Conservation (phyloP, 2,113 vertebrate species). For the Callipepla californica region DNA sequence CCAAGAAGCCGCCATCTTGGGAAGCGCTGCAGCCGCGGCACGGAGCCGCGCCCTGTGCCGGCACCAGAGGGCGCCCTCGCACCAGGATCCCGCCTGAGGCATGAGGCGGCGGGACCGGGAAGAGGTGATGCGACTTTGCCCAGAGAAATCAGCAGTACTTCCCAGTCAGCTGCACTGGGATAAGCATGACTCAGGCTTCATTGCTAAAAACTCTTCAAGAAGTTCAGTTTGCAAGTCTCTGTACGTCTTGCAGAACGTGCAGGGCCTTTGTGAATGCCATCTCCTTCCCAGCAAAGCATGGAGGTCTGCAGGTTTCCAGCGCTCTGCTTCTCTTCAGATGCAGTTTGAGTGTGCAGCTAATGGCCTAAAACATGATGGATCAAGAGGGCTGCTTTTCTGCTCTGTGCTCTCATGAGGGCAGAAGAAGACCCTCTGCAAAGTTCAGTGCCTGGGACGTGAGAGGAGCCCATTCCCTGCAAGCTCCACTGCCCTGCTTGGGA, state of each 20-base stretch:
- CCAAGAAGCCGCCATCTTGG: conserved; percentile 1
- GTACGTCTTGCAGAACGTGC: not conserved
- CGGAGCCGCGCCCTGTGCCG: not conserved
- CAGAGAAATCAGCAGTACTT: not conserved
- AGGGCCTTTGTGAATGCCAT: not conserved
- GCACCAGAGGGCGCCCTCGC: conserved; percentile 61
- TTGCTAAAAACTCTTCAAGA: not conserved
- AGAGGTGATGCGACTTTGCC: not conserved
- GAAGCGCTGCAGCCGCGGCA: not conserved
- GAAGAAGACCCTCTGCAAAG: not conserved
- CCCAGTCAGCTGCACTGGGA: not conserved
- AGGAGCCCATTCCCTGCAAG: too few relatives aligned
- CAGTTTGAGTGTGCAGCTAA: not conserved
- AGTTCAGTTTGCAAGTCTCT: not conserved
- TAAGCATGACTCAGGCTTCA: not conserved
- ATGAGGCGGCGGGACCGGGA: fast-evolving
- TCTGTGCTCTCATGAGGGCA: not conserved
- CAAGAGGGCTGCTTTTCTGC: not conserved
- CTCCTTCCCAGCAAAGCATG: not conserved
- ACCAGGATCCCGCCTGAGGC: not conserved
- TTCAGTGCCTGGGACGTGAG: not conserved
- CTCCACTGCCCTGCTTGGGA: not conserved
- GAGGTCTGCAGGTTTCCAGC: not conserved
- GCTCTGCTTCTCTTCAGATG: not conserved
- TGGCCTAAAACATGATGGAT: not conserved